Base-by-base conservation (phyloP, 2,113 vertebrate genomes). In the Daboia siamensis region DNA sequence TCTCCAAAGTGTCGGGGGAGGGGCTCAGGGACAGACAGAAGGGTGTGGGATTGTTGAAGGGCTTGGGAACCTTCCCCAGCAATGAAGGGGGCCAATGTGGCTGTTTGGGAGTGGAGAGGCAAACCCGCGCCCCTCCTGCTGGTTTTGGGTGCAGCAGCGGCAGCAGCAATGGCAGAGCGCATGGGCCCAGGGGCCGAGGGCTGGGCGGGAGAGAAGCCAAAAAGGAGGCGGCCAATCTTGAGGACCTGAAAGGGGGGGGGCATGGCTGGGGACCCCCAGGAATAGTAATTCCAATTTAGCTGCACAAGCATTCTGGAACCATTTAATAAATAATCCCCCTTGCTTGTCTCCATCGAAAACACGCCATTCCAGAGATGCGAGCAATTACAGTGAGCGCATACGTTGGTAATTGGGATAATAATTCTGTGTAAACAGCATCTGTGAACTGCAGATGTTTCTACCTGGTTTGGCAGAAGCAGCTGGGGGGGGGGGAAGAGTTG, bases 381-480 rank as follows among this genome's bases (percentile, higher is more conserved):
- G 94, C 39, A 24, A 88, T 91, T 89, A 90, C 96, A 95, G 55
- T 94, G 2, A 93, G 93, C 94, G 93, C 6, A 86, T 26, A 12
- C 95, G 85, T 44, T 17, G 59, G 52, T 97, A 96, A 98, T 93
- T 96, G 96, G 95, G 96, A 95, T 96, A 93, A 96, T 96, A 0
- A 17, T 84, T 74, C 57, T 61, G 94, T 87, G 93, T 96, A 96
- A 97, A 96, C 95, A 94, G 96, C 97, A 98, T 69, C 97, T 98
- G 97, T 33, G 95, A 95, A 94, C 29, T 57, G 95, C 97, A 97
- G 97, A 94, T 96, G 97, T 54, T 64, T 80, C 94, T 97, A 97
- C 96, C 97, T 97, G 96, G 95, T 85, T 29, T 85, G 0, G 0
- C 6, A 88, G 64, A 90, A 85, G 33, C 7, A 1, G 69, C n/a